phyloP scores from a whole-genome alignment of 23 tunicate species.

The Clavelina lepadiformis region DNA sequence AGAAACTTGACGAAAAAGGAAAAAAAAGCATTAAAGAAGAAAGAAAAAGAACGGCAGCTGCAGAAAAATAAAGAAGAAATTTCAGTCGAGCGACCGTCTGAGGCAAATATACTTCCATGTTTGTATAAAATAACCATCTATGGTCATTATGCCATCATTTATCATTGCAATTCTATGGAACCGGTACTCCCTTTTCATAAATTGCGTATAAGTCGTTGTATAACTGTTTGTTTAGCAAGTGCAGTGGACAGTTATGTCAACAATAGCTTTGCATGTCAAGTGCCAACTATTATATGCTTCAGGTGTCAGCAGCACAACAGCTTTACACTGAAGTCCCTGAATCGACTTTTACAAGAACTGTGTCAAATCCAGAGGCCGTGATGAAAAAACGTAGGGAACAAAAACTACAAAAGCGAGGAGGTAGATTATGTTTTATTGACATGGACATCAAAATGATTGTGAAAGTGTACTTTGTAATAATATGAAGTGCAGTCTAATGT shows the following conservation, averaged over 20 bases:
- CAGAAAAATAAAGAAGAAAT: slow-evolving; percentile 28
- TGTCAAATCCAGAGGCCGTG: slow-evolving; percentile 94
- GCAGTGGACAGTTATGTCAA: no score
- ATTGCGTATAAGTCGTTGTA: no score
- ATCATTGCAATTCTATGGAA: no score
- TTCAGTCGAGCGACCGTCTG: background rate
- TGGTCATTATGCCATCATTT: background rate
- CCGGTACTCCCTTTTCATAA: no score
- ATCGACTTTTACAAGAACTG: slow-evolving; percentile 89
- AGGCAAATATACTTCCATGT: slow-evolving; percentile 8
- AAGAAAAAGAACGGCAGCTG: slow-evolving; percentile 29
- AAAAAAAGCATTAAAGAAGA: slow-evolving; percentile 59
- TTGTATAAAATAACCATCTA: background rate
- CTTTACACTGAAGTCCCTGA: slow-evolving; percentile 83
- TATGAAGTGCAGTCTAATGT: background rate
- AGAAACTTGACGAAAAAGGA: slow-evolving; percentile 76
- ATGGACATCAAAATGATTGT: background rate
- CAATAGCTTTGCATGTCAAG: background rate
- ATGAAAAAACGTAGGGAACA: slow-evolving; percentile 93
- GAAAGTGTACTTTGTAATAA: background rate
- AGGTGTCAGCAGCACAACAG: slow-evolving; percentile 73
- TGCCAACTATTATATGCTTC: background rate
- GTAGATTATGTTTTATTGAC: slow-evolving; percentile 8
- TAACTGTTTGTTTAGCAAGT: no score
- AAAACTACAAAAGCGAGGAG: slow-evolving; percentile 91